Evolutionary conservation across 2,888 invertebrate genomes (phyloP), one percentile per base, ranked within the genome.

Genomic region (Drosophila stalkeri): DNA sequence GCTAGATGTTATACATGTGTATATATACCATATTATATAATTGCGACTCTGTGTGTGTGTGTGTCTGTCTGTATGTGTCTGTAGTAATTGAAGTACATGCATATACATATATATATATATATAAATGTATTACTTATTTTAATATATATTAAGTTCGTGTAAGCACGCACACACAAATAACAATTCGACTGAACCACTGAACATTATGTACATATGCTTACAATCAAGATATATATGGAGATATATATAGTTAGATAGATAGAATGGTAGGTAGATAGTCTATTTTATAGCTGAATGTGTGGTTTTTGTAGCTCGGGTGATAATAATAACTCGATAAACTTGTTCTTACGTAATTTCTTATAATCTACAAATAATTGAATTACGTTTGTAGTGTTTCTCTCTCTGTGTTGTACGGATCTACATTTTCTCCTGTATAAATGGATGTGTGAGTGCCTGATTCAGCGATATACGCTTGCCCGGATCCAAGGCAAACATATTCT

Each of bases 341-440:
- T 44, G 20, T 44, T 57, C 80, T 75, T 79, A 77, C 75, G 56
- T 64, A 79, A 61, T 75, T 41, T 59, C 88, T 89, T 86, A 86
- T 49, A 37, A 9, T 46, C 86, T 86, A 89, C 55, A 54, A 81
- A 82, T 65, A 75, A 72, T 65, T 77, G 68, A 82, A 81, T 90
- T 89, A 90, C 89, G 75, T 86, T 81, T 77, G 72, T 77, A 64
- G 61, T 46, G 41, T 27, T n/a, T n/a, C 27, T 43, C 31, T 64
- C 49, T 37, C 44, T 66, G 47, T 44, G 52, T 52, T 20, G 64
- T 16, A 52, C 41, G 70, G 23, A 57, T 72, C 84, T 93, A 96
- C 92, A 97, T 97, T 94, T 97, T 98, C 92, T 99, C 99, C 94
- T 97, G 97, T 91, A 99, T 98, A 93, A 99, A 99, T 0, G 98